phyloP scores from a whole-genome alignment of 92 coral and sea anemone genomes.

The Phenganax stokvisi region DNA sequence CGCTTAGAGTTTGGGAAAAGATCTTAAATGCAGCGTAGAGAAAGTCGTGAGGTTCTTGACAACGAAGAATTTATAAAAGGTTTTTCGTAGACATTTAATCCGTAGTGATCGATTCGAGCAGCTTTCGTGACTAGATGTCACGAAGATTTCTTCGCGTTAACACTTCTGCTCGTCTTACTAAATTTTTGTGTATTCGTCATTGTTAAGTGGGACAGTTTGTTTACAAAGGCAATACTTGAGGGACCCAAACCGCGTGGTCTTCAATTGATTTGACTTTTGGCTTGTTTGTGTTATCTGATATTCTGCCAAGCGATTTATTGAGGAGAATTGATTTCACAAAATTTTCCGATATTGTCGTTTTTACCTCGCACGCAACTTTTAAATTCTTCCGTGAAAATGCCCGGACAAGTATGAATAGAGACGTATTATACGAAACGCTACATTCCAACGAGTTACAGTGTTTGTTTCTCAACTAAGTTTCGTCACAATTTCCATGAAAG shows the following conservation, averaged over 20 bases:
- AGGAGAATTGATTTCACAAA: background rate
- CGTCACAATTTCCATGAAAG: too few relatives aligned
- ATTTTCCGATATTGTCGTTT: background rate
- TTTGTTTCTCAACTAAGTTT: too few relatives aligned
- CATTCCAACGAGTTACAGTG: too few relatives aligned
- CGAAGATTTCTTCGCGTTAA: slow-evolving; percentile 29
- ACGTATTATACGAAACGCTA: too few relatives aligned
- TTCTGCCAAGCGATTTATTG: background rate
- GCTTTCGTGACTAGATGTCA: slow-evolving; percentile 26
- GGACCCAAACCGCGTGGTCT: slow-evolving; percentile 11
- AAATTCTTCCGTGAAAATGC: background rate
- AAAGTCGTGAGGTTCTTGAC: slow-evolving; percentile 4
- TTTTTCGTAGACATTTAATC: background rate
- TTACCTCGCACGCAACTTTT: background rate
- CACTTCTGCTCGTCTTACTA: slow-evolving; percentile 6
- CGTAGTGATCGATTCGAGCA: slow-evolving; percentile 12
- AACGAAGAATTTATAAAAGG: background rate
- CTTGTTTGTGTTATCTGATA: slow-evolving; percentile 25
- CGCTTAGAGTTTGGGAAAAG: background rate
- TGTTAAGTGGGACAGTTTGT: slow-evolving; percentile 15
- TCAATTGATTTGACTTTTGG: background rate
- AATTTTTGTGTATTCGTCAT: background rate
- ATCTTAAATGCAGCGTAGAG: background rate
- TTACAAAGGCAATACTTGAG: slow-evolving; percentile 11
- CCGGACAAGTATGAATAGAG: too few relatives aligned